Evolutionary conservation across 2,113 vertebrate genomes (phyloP), one percentile per base, ranked within the genome.

Genomic region (Leptobrachium leishanense): DNA sequence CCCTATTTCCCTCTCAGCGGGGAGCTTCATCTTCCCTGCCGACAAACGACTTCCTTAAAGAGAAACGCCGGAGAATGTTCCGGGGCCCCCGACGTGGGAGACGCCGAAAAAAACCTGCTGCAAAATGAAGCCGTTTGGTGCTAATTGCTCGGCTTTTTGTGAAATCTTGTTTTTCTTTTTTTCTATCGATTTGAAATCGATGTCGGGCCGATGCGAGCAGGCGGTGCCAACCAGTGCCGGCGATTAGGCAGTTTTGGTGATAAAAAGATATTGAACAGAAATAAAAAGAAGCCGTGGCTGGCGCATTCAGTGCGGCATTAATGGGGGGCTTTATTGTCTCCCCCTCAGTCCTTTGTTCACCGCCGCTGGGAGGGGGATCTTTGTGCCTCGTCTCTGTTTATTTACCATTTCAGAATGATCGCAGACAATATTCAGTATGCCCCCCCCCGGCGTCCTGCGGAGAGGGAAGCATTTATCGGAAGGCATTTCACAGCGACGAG

Each of bases 91-190:
- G 63, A 83, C 65, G 84, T 85, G 82, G 44, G 50, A 81, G 74
- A 74, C 76, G 75, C 88, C 82, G 89, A 87, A 86, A 59, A 86
- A 83, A 84, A 88, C 84, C 88, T 83, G 20, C 20, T 31, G 20
- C 70, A 87, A 90, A 90, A 90, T 84, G 84, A 87, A 88, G 83
- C 89, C 84, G 84, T 85, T 85, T 72, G 83, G 81, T 88, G 86
- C 88, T 93, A 94, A 94, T 93, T 92, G 91, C 91, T 79, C 92
- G 87, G 88, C 75, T 78, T 92, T 84, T 89, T 86, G 83, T 83
- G 55, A 42, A 39, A 83, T 72, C 73, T 77, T 82, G 79, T 81
- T 83, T 83, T 54, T 70, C 12, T 65, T 80, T 81, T 71, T 10
- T 46, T 41, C 10, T 39, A 11, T 88, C 75, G 82, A 83, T 83